Evolutionary conservation across 2,113 vertebrate genomes (phyloP).

Genomic region (Corythaeola cristata): DNA sequence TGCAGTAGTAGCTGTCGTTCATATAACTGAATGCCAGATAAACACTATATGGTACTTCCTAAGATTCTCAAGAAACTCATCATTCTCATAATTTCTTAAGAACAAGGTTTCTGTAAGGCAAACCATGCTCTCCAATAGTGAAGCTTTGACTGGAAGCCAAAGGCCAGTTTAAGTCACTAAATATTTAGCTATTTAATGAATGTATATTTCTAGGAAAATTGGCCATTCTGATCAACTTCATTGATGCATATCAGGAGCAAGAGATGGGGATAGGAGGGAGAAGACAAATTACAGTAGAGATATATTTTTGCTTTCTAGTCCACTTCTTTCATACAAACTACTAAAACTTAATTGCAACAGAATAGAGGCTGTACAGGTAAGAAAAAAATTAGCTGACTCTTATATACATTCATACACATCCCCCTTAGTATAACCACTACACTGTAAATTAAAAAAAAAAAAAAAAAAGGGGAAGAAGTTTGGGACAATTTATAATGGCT

Average conservation of each 20-base stretch:
- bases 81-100: conserved; percentile 43
- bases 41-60: conserved; percentile 49
- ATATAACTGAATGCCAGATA: conserved; percentile 50
- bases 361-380: conserved; percentile 81
- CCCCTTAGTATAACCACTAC: conserved; percentile 78
- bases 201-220: conserved; percentile 42
- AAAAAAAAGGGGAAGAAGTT: conserved; percentile 68
- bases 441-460: conserved; percentile 73
- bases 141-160: conserved; percentile 71
- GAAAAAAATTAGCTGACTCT: conserved; percentile 81
- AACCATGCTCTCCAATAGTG: conserved; percentile 66
- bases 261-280: conserved; percentile 50
- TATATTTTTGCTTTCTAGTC: conserved; percentile 80
- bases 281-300: conserved; percentile 75
- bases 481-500: conserved; percentile 81
- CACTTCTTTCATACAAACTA: conserved; percentile 84
- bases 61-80: conserved; percentile 60
- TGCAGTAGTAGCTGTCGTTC: conserved; percentile 21
- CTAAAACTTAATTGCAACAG: conserved; percentile 80
- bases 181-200: conserved; percentile 37
- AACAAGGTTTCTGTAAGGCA: conserved; percentile 71
- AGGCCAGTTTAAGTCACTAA: conserved; percentile 63
- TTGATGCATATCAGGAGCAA: conserved; percentile 63
- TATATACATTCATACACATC: conserved; percentile 88
- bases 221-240: conserved; percentile 50